A percentile compares a stretch with the other conserved stretches of the same genome.
phyloP scores from a whole-genome alignment of 2,888 invertebrate species.

The Pyrochroa serraticornis region DNA sequence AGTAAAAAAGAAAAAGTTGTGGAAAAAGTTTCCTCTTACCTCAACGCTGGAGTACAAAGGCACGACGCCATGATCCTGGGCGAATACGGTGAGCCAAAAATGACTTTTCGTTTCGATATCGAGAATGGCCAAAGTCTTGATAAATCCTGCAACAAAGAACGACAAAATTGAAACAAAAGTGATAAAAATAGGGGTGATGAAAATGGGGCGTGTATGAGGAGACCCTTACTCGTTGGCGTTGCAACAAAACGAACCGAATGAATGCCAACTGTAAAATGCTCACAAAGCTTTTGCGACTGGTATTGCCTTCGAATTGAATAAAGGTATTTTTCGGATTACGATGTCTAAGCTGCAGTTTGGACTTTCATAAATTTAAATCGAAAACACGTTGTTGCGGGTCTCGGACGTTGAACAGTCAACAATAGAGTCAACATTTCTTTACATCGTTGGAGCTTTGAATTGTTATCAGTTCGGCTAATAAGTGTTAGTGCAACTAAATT shows the following conservation, averaged over 20 bases:
- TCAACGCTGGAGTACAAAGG: slow-evolving; percentile 84
- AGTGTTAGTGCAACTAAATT: no score
- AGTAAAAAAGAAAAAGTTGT: not conserved
- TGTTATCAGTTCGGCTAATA: no score
- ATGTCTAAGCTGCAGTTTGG: not conserved
- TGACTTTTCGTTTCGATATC: slow-evolving; percentile 87
- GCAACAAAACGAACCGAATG: not conserved
- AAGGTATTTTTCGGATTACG: slow-evolving; percentile 29
- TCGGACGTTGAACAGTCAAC: no score
- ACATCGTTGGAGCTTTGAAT: no score
- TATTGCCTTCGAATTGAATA: slow-evolving; percentile 28
- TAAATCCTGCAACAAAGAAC: slow-evolving; percentile 68
- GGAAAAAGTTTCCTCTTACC: slow-evolving; percentile 60
- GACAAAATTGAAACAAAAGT: not conserved
- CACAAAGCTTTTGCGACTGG: slow-evolving; percentile 14
- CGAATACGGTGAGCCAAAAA: slow-evolving; percentile 94
- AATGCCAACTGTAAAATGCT: not conserved
- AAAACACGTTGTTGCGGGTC: no score
- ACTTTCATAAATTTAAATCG: no score
- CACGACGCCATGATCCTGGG: slow-evolving; percentile 89
- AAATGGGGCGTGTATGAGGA: not conserved
- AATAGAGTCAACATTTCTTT: no score
- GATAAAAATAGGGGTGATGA: not conserved
- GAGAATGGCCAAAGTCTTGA: slow-evolving; percentile 82
- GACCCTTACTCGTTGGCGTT: not conserved